A percentile compares a stretch with the other conserved stretches of the same genome.
These are phyloP conservation scores for Anoplopoma fimbria DNA, from an alignment of 2,113 vertebrate species.

Conservation along the genomic window DNA sequence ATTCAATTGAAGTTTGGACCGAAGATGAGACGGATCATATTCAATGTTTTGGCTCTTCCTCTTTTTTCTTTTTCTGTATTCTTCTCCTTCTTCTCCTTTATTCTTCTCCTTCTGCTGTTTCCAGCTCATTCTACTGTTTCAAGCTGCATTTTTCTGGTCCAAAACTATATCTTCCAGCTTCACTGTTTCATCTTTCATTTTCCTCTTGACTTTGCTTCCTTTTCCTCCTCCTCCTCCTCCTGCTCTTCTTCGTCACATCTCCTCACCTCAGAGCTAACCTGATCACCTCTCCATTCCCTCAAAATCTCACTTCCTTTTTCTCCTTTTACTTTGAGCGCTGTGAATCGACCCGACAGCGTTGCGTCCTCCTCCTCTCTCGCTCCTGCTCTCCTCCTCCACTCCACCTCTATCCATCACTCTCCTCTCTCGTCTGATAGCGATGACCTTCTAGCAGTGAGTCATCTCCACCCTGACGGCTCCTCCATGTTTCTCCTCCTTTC, in stretches of 20 bases:
- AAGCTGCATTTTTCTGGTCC: background rate
- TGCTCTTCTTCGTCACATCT: slow-evolving; percentile 26
- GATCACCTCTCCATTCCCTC: slow-evolving; percentile 29
- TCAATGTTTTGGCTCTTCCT: background rate
- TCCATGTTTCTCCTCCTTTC: slow-evolving; percentile 35
- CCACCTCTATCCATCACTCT: slow-evolving; percentile 45
- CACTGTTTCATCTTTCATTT: background rate
- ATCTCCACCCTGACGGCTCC: slow-evolving; percentile 40
- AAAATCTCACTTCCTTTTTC: slow-evolving; percentile 39
- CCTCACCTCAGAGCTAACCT: background rate
- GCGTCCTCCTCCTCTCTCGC: slow-evolving; percentile 26
- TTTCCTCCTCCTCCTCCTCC: background rate
- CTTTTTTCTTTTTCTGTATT: too few species aligned
- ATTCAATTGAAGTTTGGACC: background rate
- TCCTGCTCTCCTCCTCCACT: slow-evolving; percentile 30
- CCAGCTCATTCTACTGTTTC: background rate
- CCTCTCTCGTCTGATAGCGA: background rate
- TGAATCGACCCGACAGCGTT: slow-evolving; percentile 19
- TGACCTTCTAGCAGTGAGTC: slow-evolving; percentile 60
- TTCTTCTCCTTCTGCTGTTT: too few species aligned
- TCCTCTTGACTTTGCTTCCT: background rate
- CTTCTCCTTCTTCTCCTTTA: background rate
- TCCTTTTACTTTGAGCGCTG: slow-evolving; percentile 27
- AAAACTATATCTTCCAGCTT: background rate
- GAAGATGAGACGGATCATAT: background rate